Conservation (phyloP, 2,888 invertebrate species). For the Cryptus armator region DNA sequence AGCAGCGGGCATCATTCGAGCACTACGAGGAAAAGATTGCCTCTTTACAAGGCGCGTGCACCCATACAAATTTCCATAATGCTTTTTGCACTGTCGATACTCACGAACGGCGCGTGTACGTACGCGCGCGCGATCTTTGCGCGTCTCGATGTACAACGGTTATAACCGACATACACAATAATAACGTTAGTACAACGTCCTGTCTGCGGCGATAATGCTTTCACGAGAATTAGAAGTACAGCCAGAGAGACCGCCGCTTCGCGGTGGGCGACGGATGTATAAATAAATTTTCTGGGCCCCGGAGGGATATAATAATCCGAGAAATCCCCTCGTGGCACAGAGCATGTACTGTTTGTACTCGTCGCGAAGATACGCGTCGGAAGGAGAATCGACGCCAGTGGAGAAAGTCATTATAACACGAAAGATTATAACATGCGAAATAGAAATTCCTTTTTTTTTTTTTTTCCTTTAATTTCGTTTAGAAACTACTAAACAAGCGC, state of each 20-base stretch:
- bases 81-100: background rate
- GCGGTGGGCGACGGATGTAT: constrained; percentile 60
- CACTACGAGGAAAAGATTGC: background rate
- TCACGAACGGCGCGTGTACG: no score
- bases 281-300: constrained; percentile 55
- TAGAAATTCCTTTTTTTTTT: constrained; percentile 44
- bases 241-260: constrained; percentile 10
- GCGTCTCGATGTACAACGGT: no score
- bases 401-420: constrained; percentile 52
- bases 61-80: background rate
- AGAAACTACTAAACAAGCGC: constrained; percentile 23
- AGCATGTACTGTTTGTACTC: constrained; percentile 30
- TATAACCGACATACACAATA: background rate
- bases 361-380: constrained; percentile 15
- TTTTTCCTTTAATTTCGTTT: background rate
- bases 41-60: background rate
- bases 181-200: constrained; percentile 24
- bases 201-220: constrained; percentile 56
- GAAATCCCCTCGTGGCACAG: constrained; percentile 46
- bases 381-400: constrained; percentile 8
- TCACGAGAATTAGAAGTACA: constrained; percentile 56
- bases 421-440: constrained; percentile 22
- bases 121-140: no score
- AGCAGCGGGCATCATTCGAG: background rate
- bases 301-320: constrained; percentile 50